These are phyloP conservation scores for Myopa tessellatipennis DNA, from an alignment of 2,888 invertebrate species.

Conservation along the genomic window DNA sequence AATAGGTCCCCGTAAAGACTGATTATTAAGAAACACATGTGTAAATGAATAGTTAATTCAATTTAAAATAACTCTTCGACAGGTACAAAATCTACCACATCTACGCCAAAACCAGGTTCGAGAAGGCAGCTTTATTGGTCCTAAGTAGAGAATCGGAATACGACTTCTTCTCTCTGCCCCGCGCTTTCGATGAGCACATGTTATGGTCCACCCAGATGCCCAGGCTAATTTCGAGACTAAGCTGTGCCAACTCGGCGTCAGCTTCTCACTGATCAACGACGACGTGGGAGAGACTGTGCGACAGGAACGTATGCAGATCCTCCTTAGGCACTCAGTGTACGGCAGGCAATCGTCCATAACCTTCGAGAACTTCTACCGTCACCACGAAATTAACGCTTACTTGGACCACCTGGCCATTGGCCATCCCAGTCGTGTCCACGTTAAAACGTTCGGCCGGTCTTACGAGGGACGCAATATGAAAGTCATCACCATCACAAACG, in stretches of 20 bases:
- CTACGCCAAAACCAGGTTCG: constrained; percentile 50
- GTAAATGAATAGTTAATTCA: neutral
- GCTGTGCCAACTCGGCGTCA: constrained; percentile 51
- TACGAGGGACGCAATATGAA: constrained; percentile 73
- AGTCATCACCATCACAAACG: constrained; percentile 74
- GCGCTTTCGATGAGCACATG: constrained; percentile 53
- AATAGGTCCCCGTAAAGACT: constrained; percentile 6
- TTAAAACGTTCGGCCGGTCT: constrained; percentile 72
- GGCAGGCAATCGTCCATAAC: constrained; percentile 48
- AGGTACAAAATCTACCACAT: constrained; percentile 65
- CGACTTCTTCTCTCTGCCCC: constrained; percentile 62
- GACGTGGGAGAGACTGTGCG: constrained; percentile 55
- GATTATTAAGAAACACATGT: no score
- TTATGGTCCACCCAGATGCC: constrained; percentile 61
- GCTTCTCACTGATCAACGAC: constrained; percentile 53
- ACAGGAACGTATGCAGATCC: constrained; percentile 51
- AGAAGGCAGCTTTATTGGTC: constrained; percentile 57
- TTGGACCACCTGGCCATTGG: constrained; percentile 68
- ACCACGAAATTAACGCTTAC: constrained; percentile 69
- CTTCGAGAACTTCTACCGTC: constrained; percentile 59
- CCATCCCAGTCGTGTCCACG: constrained; percentile 70
- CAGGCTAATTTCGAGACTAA: constrained; percentile 56
- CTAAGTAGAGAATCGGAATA: constrained; percentile 53
- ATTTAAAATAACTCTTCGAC: neutral
- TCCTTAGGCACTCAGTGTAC: constrained; percentile 44